These are phyloP conservation scores for Drosophila setifemur DNA, from an alignment of 1,140 invertebrate genomes.

Conservation along the genomic window DNA sequence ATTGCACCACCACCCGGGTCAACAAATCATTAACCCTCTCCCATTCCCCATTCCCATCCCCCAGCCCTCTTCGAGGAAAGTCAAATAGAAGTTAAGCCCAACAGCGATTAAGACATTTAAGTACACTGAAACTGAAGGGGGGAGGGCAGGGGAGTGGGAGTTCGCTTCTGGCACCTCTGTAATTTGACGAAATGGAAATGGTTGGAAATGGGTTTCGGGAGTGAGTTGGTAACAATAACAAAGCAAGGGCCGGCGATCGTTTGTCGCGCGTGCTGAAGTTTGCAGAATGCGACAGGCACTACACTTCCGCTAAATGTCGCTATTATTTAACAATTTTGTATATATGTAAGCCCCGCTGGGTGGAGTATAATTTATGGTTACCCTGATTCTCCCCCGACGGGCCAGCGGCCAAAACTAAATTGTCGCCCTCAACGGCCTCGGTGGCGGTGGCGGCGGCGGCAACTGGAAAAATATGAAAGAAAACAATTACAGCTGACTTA, in stretches of 20 bases:
- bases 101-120: constrained; percentile 69
- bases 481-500: constrained; percentile 80
- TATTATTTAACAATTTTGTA: constrained; percentile 79
- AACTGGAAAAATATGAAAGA: constrained; percentile 65
- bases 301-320: constrained; percentile 76
- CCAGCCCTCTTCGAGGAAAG: not conserved
- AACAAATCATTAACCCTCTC: too few species aligned
- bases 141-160: not conserved
- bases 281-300: constrained; percentile 60
- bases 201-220: too few species aligned
- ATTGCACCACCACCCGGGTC: constrained; percentile 5
- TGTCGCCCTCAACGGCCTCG: constrained; percentile 62
- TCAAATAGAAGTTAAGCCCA: constrained; percentile 17
- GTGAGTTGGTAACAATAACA: constrained; percentile 12
- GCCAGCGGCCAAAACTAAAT: constrained; percentile 54
- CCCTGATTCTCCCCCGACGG: constrained; percentile 47
- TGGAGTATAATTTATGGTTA: constrained; percentile 75
- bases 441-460: too few species aligned
- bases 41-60: too few species aligned
- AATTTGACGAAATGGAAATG: constrained; percentile 59
- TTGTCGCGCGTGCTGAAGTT: constrained; percentile 64
- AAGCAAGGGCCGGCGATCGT: constrained; percentile 44
- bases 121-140: constrained; percentile 19
- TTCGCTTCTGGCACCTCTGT: constrained; percentile 50
- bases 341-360: constrained; percentile 32